Base-by-base conservation (phyloP, 2,797 vertebrate species). In the Macropus fuliginosus region DNA sequence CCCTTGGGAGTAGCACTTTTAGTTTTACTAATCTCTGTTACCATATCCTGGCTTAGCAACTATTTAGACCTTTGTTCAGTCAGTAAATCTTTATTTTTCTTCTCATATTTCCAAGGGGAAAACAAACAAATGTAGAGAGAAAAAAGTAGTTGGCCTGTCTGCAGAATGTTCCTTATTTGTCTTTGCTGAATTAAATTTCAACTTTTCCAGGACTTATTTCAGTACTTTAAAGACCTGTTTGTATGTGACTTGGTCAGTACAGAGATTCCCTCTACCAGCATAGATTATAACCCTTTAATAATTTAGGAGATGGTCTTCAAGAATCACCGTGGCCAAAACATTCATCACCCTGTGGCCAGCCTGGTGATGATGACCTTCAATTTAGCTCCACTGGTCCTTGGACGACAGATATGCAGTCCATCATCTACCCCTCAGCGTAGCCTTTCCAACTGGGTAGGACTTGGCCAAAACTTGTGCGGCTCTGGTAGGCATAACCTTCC, bases 81-180 rank as follows among this genome's bases (percentile, higher is more conserved):
- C 56, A 95, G 94, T 92, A 97, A 95, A 96, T 97, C 96, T 97
- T 97, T 98, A 62, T 93, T 97, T 97, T 96, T 94, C 24, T 94
- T 96, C 40, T 97, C 59, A 55, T 93, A 94, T 97, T 98, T 97
- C 94, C 96, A 81, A 97, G 97, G 87, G 52, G 97, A 91, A 97
- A 97, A 95, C 50, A 56, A 66, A 91, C 52, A 95, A 94, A 56
- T 16, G 93, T 93, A 40, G 87, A 74, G 34, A 74, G 93, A 94
- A 94, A 93, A 74, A 96, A 97, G 74, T 97, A 52, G 91, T 96
- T 95, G 95, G 92, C 95, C 96, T 96, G 29, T 91, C 90, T 97
- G 11, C 21, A 74, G 62, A 74, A 94, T 54, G 54, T 50, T 95
- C 74, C 96, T 92, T 96, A 93, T 54, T 93, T 94, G 94, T 96